Evolutionary conservation across 2,888 invertebrate genomes (phyloP).

Genomic region (Rhopalosiphum nymphaeae): DNA sequence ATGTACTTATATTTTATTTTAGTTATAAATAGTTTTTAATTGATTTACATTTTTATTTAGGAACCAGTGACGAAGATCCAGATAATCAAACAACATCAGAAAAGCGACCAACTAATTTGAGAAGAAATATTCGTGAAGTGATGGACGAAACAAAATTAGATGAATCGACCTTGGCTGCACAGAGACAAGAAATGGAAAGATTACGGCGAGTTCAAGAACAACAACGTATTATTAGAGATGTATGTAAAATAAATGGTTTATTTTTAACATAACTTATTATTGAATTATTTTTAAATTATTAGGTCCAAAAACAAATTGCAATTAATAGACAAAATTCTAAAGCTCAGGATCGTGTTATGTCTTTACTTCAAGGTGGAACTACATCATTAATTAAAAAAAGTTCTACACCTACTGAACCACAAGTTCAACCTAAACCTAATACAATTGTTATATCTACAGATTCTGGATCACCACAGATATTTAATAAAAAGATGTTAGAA

Average conservation of each 20-base stretch:
- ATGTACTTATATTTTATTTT: slow-evolving; percentile 7
- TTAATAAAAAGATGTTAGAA: slow-evolving; percentile 68
- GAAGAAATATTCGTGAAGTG: slow-evolving; percentile 91
- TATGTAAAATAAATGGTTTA: slow-evolving; percentile 64
- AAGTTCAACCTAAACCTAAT: slow-evolving; percentile 67
- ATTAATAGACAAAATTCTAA: slow-evolving; percentile 75
- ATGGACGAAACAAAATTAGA: slow-evolving; percentile 94
- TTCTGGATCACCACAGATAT: slow-evolving; percentile 68
- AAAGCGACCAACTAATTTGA: slow-evolving; percentile 77
- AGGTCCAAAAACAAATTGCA: slow-evolving; percentile 83
- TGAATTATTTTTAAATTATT: slow-evolving; percentile 54
- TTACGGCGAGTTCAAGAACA: slow-evolving; percentile 87
- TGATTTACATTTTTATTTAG: slow-evolving; percentile 67
- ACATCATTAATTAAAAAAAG: slow-evolving; percentile 68
- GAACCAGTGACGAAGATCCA: slow-evolving; percentile 70
- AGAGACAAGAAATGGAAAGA: slow-evolving; percentile 92
- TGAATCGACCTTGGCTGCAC: slow-evolving; percentile 91
- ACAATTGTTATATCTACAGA: slow-evolving; percentile 68
- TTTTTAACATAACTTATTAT: not conserved
- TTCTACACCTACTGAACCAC: slow-evolving; percentile 63
- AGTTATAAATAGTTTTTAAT: not conserved
- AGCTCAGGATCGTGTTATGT: slow-evolving; percentile 80
- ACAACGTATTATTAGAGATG: slow-evolving; percentile 83
- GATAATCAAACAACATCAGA: slow-evolving; percentile 69
- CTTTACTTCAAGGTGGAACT: slow-evolving; percentile 77